Evolutionary conservation across 2,888 invertebrate genomes (phyloP).

Genomic region (Phytoseiulus persimilis): DNA sequence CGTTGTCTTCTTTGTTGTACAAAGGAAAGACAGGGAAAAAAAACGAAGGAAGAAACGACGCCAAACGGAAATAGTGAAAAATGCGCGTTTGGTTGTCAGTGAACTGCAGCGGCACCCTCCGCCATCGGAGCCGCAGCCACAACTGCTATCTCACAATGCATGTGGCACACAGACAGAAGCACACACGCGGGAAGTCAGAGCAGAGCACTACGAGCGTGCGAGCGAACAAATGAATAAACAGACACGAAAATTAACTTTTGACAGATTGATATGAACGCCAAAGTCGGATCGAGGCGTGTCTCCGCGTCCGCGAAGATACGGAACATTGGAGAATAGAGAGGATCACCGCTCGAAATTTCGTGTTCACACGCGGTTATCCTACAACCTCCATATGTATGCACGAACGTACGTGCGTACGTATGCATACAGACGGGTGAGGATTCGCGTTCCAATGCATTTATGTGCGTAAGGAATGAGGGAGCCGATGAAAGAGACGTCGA

Average conservation of each 20-base stretch:
- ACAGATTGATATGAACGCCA: background rate
- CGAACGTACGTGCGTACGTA: background rate
- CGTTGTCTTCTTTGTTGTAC: background rate
- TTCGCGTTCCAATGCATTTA: background rate
- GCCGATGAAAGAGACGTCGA: background rate
- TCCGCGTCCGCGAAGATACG: background rate
- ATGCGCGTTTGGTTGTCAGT: background rate
- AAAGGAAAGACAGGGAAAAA: background rate
- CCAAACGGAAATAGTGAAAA: slow-evolving; percentile 5
- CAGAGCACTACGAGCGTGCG: background rate
- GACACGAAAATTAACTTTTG: background rate
- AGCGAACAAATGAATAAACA: background rate
- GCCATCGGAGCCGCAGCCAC: background rate
- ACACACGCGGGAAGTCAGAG: background rate
- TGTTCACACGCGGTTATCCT: too few species aligned
- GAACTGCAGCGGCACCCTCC: background rate
- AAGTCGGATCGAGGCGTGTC: background rate
- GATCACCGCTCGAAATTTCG: background rate
- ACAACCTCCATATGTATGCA: background rate
- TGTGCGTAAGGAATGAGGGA: background rate
- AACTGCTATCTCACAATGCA: background rate
- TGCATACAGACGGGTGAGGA: background rate
- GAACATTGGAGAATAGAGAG: background rate
- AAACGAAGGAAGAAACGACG: background rate
- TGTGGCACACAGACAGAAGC: background rate